Conservation (phyloP, 2,797 vertebrate species). For the Sciurus vulgaris region DNA sequence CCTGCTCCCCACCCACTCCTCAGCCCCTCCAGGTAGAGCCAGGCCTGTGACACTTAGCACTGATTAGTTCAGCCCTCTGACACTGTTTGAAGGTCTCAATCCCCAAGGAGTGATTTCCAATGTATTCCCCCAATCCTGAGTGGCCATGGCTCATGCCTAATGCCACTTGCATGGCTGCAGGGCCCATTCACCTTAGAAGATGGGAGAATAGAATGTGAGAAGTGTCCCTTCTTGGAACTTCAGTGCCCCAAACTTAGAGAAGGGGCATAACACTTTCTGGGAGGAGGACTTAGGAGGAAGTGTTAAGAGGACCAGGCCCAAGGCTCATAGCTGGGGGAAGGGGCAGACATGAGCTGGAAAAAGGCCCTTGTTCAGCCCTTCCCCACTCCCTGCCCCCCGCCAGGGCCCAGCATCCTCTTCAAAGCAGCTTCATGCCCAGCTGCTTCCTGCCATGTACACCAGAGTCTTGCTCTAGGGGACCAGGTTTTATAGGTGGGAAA, state of each 20-base stretch:
- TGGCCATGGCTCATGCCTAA: background rate
- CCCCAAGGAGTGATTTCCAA: background rate
- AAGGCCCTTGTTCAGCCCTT: background rate
- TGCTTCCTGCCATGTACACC: background rate
- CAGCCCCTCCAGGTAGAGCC: rapidly evolving
- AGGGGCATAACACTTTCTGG: background rate
- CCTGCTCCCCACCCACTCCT: too few relatives aligned
- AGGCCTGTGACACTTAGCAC: background rate
- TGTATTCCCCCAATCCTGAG: background rate
- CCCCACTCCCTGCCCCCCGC: background rate
- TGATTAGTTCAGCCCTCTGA: background rate
- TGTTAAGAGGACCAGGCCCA: background rate
- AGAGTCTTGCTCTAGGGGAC: background rate
- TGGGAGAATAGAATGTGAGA: background rate
- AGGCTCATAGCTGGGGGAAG: background rate
- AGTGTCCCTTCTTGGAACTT: background rate
- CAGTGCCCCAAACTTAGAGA: background rate
- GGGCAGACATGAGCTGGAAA: rapidly evolving
- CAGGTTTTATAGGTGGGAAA: background rate
- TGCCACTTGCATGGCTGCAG: too few relatives aligned
- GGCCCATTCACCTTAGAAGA: background rate
- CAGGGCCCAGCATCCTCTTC: background rate
- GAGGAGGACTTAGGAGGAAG: background rate
- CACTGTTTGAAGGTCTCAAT: background rate
- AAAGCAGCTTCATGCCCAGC: background rate